Evolutionary conservation across 2,797 vertebrate genomes (phyloP), one percentile per base, ranked within the genome.

Genomic region (Glossophaga mutica): DNA sequence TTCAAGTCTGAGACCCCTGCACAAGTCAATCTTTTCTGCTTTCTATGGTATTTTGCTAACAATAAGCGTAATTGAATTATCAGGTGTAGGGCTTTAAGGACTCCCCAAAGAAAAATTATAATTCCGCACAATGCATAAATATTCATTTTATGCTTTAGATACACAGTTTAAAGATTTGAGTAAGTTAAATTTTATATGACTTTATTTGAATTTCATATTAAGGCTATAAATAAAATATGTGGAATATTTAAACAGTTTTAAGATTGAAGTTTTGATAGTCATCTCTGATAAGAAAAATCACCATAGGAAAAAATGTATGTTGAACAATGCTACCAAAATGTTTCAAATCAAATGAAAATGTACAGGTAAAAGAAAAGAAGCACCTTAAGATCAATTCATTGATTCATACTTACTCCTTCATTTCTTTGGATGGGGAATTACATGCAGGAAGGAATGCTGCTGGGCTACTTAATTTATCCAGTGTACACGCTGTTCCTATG

Each of bases 391-490:
- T 96, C 74, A 91, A 93, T 39, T 70, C 79, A 91, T 11, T 94
- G 88, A 94, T 74, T 98, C 96, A 98, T 99, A 99, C 99, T 99
- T 99, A 99, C 99, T 99, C 99, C 99, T 99, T 99, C 98, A 99
- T 98, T 90, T 99, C 99, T 99, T 99, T 99, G 94, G 99, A 99
- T 78, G 99, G 99, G 97, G 99, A 99, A 98, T 99, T 99, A 98
- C 99, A 99, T 98, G 99, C 98, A 94, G 99, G 99, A 97, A 99
- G 98, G 95, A 98, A 98, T 62, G 98, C 96, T 86, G 98, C 98
- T 52, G 98, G 96, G 89, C 98, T 99, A 98, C 99, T 99, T 98
- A 99, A 95, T 98, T 99, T 99, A 97, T 99, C 99, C 98, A 99
- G 98, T 0, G 99, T 99, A 97, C 99, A 99, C 88, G 99, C 99